These are phyloP conservation scores for Lamprotornis superbus DNA, from an alignment of 2,113 vertebrate species.

Conservation along the genomic window DNA sequence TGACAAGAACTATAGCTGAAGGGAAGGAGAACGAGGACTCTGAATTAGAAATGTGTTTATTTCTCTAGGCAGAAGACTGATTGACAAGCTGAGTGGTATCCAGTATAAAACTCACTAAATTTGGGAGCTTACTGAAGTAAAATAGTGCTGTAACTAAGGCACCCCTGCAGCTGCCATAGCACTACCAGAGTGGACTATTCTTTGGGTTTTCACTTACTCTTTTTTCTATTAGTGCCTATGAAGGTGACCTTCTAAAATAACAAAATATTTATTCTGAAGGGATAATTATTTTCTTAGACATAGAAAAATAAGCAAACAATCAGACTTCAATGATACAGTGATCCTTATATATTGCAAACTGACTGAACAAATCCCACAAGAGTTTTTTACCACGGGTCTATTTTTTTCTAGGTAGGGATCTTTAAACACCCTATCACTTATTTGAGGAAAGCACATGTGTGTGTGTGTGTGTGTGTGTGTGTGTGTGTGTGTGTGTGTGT, in stretches of 20 bases:
- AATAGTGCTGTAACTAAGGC: not conserved
- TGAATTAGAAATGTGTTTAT: constrained; percentile 47
- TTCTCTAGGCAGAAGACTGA: constrained; percentile 44
- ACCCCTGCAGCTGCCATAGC: not conserved
- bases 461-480: not conserved
- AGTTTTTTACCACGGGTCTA: not conserved
- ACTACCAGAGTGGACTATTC: not conserved
- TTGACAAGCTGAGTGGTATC: not conserved
- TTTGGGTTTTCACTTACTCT: not conserved
- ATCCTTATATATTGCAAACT: not conserved
- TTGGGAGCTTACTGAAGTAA: not conserved
- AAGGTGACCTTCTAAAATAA: constrained; percentile 23
- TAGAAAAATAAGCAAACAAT: not conserved
- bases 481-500: fast-evolving
- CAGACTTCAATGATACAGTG: not conserved
- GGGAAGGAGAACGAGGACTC: constrained; percentile 58
- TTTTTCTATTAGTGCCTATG: not conserved
- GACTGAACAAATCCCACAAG: not conserved
- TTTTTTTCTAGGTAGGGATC: not conserved
- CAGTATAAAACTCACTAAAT: not conserved
- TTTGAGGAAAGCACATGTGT: not conserved
- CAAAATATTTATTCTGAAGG: not conserved
- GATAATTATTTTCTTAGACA: not conserved
- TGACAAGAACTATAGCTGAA: constrained; percentile 53
- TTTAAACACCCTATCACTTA: not conserved